Evolutionary conservation across 37 sponge, comb jelly and placozoan genomes (phyloP).

Genomic region (Dysidea cf. avara): DNA sequence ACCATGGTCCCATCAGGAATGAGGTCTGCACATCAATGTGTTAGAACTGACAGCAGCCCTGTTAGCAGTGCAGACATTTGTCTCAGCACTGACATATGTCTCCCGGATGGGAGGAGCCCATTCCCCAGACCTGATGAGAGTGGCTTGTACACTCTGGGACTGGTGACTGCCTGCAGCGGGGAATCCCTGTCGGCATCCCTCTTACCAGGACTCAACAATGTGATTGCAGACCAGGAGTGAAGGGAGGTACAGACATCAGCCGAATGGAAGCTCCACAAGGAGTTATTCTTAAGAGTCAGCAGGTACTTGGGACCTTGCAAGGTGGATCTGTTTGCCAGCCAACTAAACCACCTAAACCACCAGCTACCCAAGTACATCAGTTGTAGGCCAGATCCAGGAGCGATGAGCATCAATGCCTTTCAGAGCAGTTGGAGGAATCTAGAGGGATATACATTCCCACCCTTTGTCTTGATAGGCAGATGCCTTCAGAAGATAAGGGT

Average conservation of each 20-base stretch:
- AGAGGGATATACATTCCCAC: slow-evolving; percentile 22
- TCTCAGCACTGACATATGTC: too few relatives aligned
- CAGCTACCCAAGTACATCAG: too few relatives aligned
- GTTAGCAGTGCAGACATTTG: too few relatives aligned
- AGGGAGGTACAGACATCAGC: slow-evolving; percentile 10
- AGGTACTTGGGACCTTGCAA: slow-evolving; percentile 5
- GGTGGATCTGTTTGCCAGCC: slow-evolving; percentile 26
- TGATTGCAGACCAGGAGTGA: slow-evolving; percentile 32
- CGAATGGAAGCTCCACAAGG: slow-evolving; percentile 19
- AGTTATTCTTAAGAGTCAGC: slow-evolving; percentile 1
- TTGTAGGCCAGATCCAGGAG: slow-evolving; percentile 26
- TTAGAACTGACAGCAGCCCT: too few relatives aligned
- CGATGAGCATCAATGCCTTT: slow-evolving; percentile 4
- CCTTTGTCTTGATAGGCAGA: neutral
- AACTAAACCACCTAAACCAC: too few relatives aligned
- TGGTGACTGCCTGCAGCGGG: too few relatives aligned
- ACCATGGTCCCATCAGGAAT: slow-evolving; percentile 12
- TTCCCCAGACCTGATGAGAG: slow-evolving; percentile 3
- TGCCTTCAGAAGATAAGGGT: slow-evolving; percentile 8
- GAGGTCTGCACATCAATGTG: slow-evolving; percentile 5
- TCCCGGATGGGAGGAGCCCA: too few relatives aligned
- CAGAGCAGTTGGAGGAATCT: neutral
- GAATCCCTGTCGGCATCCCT: too few relatives aligned
- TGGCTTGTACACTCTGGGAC: slow-evolving; percentile 33
- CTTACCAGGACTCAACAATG: slow-evolving; percentile 17